Evolutionary conservation across 1,140 invertebrate genomes (phyloP).

Genomic region (Rhysida immarginata): DNA sequence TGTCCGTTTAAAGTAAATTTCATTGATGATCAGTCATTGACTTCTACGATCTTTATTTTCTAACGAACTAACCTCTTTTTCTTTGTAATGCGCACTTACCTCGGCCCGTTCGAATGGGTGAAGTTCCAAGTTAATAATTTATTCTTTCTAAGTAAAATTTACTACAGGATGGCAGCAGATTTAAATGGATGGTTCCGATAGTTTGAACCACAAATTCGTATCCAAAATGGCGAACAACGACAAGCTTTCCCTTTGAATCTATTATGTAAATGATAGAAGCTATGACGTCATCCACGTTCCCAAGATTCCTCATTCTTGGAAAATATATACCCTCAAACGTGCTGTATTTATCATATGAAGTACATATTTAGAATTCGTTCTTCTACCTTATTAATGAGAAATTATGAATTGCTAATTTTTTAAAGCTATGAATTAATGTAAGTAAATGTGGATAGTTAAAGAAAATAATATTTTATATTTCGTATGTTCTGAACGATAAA

Average conservation of each 20-base stretch:
- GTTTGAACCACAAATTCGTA: constrained; percentile 18
- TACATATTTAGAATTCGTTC: no score
- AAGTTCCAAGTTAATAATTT: constrained; percentile 21
- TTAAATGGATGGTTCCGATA: constrained; percentile 22
- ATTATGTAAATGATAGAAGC: constrained; percentile 7
- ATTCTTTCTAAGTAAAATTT: constrained; percentile 16
- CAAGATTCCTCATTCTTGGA: not conserved
- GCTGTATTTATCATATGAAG: no score
- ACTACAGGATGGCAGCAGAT: constrained; percentile 26
- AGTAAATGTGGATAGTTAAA: no score
- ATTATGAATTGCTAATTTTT: no score
- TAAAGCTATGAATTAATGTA: no score
- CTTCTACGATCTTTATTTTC: not conserved
- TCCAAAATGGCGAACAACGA: constrained; percentile 28
- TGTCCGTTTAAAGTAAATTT: constrained; percentile 3
- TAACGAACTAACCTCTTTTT: not conserved
- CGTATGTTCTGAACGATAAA: no score
- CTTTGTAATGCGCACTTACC: constrained; percentile 23
- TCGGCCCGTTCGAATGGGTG: constrained; percentile 31
- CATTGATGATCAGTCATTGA: not conserved
- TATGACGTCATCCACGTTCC: not conserved
- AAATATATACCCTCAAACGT: no score
- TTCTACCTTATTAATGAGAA: no score
- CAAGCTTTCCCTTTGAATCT: constrained; percentile 8
- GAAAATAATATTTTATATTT: no score